Conservation (phyloP, 2,888 invertebrate genomes). For the Alsophila aescularia region DNA sequence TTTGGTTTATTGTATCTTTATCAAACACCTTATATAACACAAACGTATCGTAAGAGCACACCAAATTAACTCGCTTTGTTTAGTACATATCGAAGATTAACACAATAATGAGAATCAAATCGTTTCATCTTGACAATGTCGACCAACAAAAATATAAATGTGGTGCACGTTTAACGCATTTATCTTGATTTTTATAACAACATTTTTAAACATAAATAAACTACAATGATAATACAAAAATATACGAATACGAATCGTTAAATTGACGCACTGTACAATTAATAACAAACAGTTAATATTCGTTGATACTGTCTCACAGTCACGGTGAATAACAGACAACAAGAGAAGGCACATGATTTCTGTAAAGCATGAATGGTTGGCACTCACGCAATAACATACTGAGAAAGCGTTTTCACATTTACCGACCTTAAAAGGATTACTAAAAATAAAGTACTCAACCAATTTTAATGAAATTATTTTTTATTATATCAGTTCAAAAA, state of each 20-base stretch:
- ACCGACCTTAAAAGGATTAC: no score
- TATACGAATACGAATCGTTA: neutral
- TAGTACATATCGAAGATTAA: neutral
- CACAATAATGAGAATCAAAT: neutral
- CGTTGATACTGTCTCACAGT: slow-evolving; percentile 19
- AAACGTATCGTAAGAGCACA: neutral
- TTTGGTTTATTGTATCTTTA: slow-evolving; percentile 7
- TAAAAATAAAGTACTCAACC: no score
- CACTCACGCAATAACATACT: slow-evolving; percentile 3
- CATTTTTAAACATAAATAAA: neutral
- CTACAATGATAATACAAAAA: slow-evolving; percentile 1
- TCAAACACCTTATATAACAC: neutral
- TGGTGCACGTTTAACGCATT: neutral
- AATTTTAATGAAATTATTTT: no score
- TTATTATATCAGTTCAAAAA: no score
- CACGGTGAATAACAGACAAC: slow-evolving; percentile 2
- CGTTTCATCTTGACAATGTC: neutral
- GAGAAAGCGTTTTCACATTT: neutral
- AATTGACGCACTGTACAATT: neutral
- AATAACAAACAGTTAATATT: neutral
- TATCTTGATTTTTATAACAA: neutral
- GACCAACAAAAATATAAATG: neutral
- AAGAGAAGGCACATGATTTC: slow-evolving; percentile 26
- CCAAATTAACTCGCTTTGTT: neutral
- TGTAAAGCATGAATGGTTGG: slow-evolving; percentile 11